Base-by-base conservation (phyloP, 2,888 invertebrate species). In the Callosobruchus maculatus region DNA sequence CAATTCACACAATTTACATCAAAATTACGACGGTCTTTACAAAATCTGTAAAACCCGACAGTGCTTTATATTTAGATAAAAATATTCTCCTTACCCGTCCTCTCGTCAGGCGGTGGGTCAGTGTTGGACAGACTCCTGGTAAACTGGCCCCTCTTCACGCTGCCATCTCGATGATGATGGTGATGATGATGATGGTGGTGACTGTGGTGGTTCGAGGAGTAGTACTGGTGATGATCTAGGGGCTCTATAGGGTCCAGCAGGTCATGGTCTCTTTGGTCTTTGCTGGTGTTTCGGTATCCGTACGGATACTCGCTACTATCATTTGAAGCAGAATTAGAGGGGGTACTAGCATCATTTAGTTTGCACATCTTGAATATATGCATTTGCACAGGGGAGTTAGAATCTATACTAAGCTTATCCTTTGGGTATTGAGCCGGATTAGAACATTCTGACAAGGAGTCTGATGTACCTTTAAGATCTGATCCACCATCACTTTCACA, bases 51-150 rank as follows among this genome's bases (percentile, higher is more conserved):
- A n/a, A n/a, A n/a, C n/a, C n/a, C n/a, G n/a, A n/a, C n/a, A n/a
- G n/a, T n/a, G n/a, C n/a, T n/a, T n/a, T n/a, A n/a, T n/a, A n/a
- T n/a, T n/a, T n/a, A n/a, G n/a, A 26, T 4, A 26, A 26, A 26
- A 26, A 26, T 26, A 7, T 26, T 30, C 21, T 22, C 18, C 77
- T 89, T 84, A 93, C 93, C 93, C 82, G 91, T 92, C 92, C 96
- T 95, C 86, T 96, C 96, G 83, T 95, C 96, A 13, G 93, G 91
- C 66, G 94, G 94, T 71, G 92, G 92, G 83, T 95, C 95, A 22
- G 94, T 92, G 86, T 94, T 94, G 82, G 94, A 94, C 78, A 95
- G 90, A 88, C 95, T 95, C 82, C 95, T 90, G 74, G 94, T 93
- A 84, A 95, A 94, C 80, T 91, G 89, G 84, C 91, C 86, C 85